Conservation (phyloP, 2,888 invertebrate genomes). For the Parelbella ahira region DNA sequence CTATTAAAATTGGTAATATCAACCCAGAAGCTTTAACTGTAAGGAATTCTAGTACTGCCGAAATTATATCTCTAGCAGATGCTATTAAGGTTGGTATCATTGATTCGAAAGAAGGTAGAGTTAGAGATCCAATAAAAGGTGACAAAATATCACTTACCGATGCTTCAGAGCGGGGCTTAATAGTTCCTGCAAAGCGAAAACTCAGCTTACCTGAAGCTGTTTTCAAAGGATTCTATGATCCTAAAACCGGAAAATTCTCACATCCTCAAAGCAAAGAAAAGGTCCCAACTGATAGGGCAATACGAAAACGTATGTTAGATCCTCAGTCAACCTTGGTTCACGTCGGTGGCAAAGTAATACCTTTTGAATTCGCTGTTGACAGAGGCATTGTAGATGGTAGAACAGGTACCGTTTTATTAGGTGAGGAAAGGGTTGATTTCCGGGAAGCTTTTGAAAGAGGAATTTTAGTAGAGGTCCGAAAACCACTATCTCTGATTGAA, state of each 20-base stretch:
- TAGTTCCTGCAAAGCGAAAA: slow-evolving; percentile 90
- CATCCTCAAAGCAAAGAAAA: slow-evolving; percentile 90
- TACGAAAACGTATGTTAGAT: slow-evolving; percentile 91
- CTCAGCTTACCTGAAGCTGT: slow-evolving; percentile 93
- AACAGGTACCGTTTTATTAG: slow-evolving; percentile 84
- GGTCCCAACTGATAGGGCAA: slow-evolving; percentile 89
- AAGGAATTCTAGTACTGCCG: slow-evolving; percentile 88
- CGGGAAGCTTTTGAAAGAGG: slow-evolving; percentile 93
- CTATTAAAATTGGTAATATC: slow-evolving; percentile 87
- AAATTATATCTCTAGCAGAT: slow-evolving; percentile 89
- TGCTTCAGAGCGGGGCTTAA: slow-evolving; percentile 90
- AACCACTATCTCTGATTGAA: slow-evolving; percentile 90
- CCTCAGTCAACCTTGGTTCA: slow-evolving; percentile 92
- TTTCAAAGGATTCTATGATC: slow-evolving; percentile 95
- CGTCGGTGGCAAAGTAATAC: slow-evolving; percentile 88
- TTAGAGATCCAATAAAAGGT: slow-evolving; percentile 87
- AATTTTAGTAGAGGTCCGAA: slow-evolving; percentile 88
- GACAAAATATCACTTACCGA: slow-evolving; percentile 89
- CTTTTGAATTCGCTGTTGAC: slow-evolving; percentile 90
- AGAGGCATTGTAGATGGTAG: slow-evolving; percentile 88
- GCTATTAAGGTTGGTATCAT: slow-evolving; percentile 88
- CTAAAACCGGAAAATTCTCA: slow-evolving; percentile 89
- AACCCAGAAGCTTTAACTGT: slow-evolving; percentile 89
- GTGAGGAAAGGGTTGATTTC: slow-evolving; percentile 86
- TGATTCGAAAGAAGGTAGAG: slow-evolving; percentile 89